Evolutionary conservation across 2,797 vertebrate genomes (phyloP).

Genomic region (Myripristis jacobus): DNA sequence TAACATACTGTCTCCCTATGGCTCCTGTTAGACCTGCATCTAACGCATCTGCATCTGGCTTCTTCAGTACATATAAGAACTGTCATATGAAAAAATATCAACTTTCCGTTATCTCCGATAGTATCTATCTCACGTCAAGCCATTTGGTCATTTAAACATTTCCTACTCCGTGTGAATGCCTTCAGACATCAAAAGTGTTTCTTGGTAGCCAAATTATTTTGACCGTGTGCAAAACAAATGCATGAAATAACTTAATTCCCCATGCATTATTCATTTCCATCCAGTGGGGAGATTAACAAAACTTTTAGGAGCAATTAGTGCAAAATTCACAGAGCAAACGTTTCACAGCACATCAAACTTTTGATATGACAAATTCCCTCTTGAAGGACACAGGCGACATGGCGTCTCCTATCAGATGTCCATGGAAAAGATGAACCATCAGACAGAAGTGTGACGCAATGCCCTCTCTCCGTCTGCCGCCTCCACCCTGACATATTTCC

Average conservation of each 20-base stretch:
- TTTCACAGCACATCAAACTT: conserved; percentile 19
- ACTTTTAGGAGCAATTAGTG: conserved; percentile 5
- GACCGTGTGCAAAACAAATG: background rate
- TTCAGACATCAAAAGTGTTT: conserved; percentile 11
- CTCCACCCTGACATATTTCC: conserved; percentile 82
- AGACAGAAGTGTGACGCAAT: conserved; percentile 30
- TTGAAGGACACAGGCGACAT: background rate
- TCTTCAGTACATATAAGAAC: conserved; percentile 26
- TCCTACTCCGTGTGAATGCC: conserved; percentile 21
- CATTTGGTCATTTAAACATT: conserved; percentile 41
- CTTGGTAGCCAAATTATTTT: background rate
- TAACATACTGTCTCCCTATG: conserved; percentile 22
- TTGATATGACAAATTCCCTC: conserved; percentile 10
- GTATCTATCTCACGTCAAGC: conserved; percentile 6
- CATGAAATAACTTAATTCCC: background rate
- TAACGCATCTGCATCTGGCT: conserved; percentile 8
- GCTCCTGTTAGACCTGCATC: conserved; percentile 23
- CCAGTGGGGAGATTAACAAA: conserved; percentile 3
- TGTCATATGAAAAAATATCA: conserved; percentile 19
- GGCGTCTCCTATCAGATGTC: background rate
- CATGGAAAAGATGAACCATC: conserved; percentile 11
- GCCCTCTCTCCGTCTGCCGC: conserved; percentile 47
- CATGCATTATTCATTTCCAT: background rate
- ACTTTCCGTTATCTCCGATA: conserved; percentile 7
- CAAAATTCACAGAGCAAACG: conserved; percentile 22